Conservation (phyloP, 2,888 invertebrate genomes). For the Agriopis aurantiaria region DNA sequence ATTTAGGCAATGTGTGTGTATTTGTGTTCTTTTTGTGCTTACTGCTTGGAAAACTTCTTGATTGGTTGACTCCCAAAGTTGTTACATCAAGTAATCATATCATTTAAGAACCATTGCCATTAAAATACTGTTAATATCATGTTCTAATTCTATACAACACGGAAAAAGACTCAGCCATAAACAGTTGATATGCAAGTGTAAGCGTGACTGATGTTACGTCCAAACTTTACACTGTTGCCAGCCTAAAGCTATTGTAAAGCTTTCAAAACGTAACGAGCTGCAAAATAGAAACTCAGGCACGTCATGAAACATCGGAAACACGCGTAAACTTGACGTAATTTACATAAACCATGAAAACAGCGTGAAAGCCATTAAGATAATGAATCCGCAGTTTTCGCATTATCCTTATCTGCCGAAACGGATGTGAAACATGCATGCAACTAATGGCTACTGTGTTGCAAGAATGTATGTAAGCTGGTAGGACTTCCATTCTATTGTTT, state of each 20-base stretch:
- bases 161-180: background rate
- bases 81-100: background rate
- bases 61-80: background rate
- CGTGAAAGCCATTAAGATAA: slow-evolving; percentile 33
- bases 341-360: slow-evolving; percentile 23
- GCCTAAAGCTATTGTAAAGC: slow-evolving; percentile 16
- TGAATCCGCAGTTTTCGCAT: slow-evolving; percentile 42
- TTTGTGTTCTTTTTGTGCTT: background rate
- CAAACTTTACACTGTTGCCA: slow-evolving; percentile 6
- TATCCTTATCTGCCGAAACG: slow-evolving; percentile 55
- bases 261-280: slow-evolving; percentile 11
- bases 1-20: too few relatives aligned
- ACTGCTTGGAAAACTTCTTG: background rate
- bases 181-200: background rate
- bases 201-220: background rate
- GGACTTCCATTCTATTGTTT: slow-evolving; percentile 75
- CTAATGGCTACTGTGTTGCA: slow-evolving; percentile 56
- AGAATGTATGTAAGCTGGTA: slow-evolving; percentile 63
- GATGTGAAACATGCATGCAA: slow-evolving; percentile 52
- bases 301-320: slow-evolving; percentile 15
- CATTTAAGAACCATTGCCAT: too few relatives aligned
- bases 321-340: slow-evolving; percentile 11
- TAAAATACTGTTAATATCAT: background rate
- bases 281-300: slow-evolving; percentile 22
- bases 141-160: background rate